Evolutionary conservation across 2,797 vertebrate genomes (phyloP), one percentile per base, ranked within the genome.

Genomic region (Aldrovandia affinis): DNA sequence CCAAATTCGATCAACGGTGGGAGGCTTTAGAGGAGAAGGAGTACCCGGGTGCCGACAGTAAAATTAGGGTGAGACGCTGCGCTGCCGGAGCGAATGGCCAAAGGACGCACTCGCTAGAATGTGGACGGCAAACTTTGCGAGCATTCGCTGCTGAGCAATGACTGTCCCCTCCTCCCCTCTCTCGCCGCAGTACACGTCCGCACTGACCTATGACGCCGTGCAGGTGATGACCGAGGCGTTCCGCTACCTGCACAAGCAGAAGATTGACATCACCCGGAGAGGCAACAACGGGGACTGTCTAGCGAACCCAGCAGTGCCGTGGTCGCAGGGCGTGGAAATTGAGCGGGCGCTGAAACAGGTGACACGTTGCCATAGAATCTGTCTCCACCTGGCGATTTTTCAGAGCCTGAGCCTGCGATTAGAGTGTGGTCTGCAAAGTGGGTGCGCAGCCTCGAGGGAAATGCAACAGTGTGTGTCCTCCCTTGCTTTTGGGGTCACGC

Each of bases 181-280:
- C 73, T 65, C 59, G 1, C 93, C 94, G 82, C 90, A 99, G 98
- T 99, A 99, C 89, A 99, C 98, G 7, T 99, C 98, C 44, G 98
- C 98, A 59, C 89, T 99, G 94, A 99, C 98, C 20, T 99, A 98
- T 57, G 98, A 99, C 25, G 97, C 98, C 0, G 98, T 99, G 44
- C 98, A 99, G 95, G 98, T 99, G 91, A 99, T 99, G 98, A 99
- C 97, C 0, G 98, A 99, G 93, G 98, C 98, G 25, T 99, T 99
- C 90, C 97, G 97, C 81, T 98, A 98, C 91, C 95, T 99, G 39
- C 96, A 98, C 85, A 99, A 99, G 87, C 98, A 99, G 87, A 96
- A 96, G 87, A 98, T 99, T 78, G 97, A 99, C 93, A 98, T 99
- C 89, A 97, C 97, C 80, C 95, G 97, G 88, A 95, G 97, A 86